Conservation (phyloP, 2,113 vertebrate species). For the Reinhardtius hippoglossoides region DNA sequence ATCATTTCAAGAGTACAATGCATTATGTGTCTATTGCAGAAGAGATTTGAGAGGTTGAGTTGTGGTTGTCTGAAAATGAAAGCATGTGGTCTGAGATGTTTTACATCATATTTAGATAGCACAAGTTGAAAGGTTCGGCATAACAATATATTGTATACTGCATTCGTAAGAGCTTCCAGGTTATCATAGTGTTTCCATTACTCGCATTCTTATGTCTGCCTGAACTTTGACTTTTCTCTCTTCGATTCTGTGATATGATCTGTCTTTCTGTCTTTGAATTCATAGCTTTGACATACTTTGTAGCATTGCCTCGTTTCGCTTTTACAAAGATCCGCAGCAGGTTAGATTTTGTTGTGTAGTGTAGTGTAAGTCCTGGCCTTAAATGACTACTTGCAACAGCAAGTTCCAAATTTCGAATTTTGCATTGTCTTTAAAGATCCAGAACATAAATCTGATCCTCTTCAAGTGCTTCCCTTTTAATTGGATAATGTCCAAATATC, state of each 20-base stretch:
- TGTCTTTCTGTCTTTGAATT: constrained; percentile 1
- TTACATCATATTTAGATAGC: constrained; percentile 36
- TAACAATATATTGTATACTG: constrained; percentile 14
- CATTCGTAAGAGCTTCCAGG: constrained; percentile 41
- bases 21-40: constrained; percentile 18
- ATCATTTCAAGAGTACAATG: constrained; percentile 46
- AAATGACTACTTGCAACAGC: neutral
- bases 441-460: constrained; percentile 10
- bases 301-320: neutral
- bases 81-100: constrained; percentile 52
- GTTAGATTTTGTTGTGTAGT: neutral
- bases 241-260: neutral
- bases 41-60: constrained; percentile 22
- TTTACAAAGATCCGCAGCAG: neutral
- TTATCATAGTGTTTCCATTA: constrained; percentile 13
- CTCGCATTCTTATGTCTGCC: constrained; percentile 3
- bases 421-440: constrained; percentile 9
- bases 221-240: constrained; percentile 7
- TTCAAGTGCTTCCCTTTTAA: neutral
- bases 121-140: constrained; percentile 27
- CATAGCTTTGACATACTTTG: neutral
- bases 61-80: constrained; percentile 31
- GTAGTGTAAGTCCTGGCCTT: neutral
- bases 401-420: neutral
- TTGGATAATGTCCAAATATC: neutral